phyloP scores from a whole-genome alignment of 1,140 invertebrate species.

The Drosophila truncata region DNA sequence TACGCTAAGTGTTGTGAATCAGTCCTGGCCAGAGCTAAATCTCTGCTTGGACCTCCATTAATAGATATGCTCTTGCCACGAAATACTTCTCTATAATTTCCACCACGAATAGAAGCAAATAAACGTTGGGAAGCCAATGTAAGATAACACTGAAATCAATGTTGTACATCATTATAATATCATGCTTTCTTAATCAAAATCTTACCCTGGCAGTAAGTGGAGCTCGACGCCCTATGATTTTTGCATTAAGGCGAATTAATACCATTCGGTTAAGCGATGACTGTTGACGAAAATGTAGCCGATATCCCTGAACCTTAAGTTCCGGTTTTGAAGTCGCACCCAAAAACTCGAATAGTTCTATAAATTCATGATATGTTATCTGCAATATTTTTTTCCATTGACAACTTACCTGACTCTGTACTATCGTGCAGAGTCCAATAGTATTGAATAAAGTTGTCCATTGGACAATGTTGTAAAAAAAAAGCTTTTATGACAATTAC shows the following conservation, averaged over 20 bases:
- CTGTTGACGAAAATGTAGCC: conserved; percentile 31
- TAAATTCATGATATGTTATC: background rate
- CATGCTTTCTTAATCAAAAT: background rate
- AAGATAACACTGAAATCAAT: conserved; percentile 35
- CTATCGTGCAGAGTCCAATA: conserved; percentile 57
- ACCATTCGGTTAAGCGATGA: conserved; percentile 41
- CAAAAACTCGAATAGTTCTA: conserved; percentile 42
- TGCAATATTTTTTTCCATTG: background rate
- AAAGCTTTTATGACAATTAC: conserved; percentile 32
- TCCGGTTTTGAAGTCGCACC: conserved; percentile 45
- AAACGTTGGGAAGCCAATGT: conserved; percentile 47
- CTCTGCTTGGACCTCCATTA: conserved; percentile 15
- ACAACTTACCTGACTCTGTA: conserved; percentile 42
- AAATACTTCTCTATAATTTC: conserved; percentile 40
- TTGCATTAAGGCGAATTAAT: conserved; percentile 40
- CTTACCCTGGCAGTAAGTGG: conserved; percentile 49
- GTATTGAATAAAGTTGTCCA: conserved; percentile 49
- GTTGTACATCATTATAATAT: background rate
- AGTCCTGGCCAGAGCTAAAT: background rate
- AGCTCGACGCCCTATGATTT: conserved; percentile 35
- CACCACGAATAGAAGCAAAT: conserved; percentile 42
- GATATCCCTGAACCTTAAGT: conserved; percentile 36
- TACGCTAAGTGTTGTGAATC: conserved; percentile 1
- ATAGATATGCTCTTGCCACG: conserved; percentile 16
- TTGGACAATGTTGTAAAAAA: conserved; percentile 38